These are phyloP conservation scores for Hydractinia symbiolongicarpus DNA, from an alignment of 30 jellyfish, hydroid and myxozoan genomes.

Conservation along the genomic window DNA sequence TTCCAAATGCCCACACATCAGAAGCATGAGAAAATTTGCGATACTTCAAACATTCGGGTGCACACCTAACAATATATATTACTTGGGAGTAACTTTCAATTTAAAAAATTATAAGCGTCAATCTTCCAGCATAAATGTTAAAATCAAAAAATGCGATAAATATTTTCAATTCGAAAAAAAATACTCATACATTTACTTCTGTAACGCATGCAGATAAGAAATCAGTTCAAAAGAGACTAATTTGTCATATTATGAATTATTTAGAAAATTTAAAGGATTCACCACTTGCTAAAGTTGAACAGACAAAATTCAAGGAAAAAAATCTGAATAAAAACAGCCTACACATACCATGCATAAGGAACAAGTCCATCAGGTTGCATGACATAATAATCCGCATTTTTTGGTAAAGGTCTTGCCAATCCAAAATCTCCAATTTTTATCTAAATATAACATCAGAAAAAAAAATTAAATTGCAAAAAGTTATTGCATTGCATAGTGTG, in stretches of 20 bases:
- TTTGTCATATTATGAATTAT: no score
- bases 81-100: background rate
- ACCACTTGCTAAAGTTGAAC: no score
- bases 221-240: no score
- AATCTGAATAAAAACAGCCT: no score
- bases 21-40: constrained; percentile 85
- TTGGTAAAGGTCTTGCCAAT: constrained; percentile 72
- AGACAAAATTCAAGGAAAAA: no score
- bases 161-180: no score
- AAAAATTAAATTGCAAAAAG: background rate
- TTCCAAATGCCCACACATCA: constrained; percentile 98
- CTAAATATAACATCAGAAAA: background rate
- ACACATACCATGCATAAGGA: constrained; percentile 89
- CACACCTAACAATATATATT: constrained; percentile 60
- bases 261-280: no score
- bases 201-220: no score
- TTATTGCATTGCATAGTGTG: background rate
- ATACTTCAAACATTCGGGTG: constrained; percentile 90
- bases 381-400: constrained; percentile 73
- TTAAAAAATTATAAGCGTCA: no score
- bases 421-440: constrained; percentile 96
- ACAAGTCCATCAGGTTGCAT: constrained; percentile 93
- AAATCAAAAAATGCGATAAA: no score
- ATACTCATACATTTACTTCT: no score
- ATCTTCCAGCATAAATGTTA: no score